Base-by-base conservation (phyloP, 2,797 vertebrate species). In the Megalops cyprinoides region DNA sequence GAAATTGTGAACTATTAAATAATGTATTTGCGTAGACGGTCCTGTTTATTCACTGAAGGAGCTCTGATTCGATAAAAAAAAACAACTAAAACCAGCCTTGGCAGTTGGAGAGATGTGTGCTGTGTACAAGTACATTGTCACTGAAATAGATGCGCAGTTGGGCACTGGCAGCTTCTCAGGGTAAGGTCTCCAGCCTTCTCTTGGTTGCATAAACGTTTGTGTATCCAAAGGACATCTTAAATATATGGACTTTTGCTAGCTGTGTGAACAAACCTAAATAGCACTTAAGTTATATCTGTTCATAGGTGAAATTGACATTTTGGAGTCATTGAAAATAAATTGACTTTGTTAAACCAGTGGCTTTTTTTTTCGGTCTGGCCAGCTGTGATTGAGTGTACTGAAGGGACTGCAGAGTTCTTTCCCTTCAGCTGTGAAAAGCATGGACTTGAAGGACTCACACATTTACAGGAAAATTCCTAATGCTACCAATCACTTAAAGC, bases 61-160 rank as follows among this genome's bases (percentile, higher is more conserved):
- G 91, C 94, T 94, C 94, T 95, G 93, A 94, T 94, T 93, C 93
- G 95, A 95, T 96, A 95, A 95, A 94, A 91, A 95, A 94, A 95
- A 92, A 95, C 90, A 93, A 94, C 92, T 94, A 93, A 94, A 94
- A 94, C 89, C 93, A 94, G 89, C 87, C 85, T 87, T 76, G 88
- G 86, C 44, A 81, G 84, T 85, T 80, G 85, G 31, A 51, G 71
- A 28, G 71, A 49, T 37, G 18, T 78, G 77, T 73, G 31, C 31
- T 48, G 80, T 88, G 51, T 73, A 20, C 78, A 49, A 42, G 48
- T 56, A 42, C 23, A 28, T 23, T 8, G 46, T 34, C 46, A 67
- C 58, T 53, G 44, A 53, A 34, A n/a, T 79, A 18, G 3, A 53
- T 53, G 51, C 25, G 28, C 39, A 37, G 34, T 53, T 42, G 25